Evolutionary conservation across 2,113 vertebrate species (phyloP), one percentile per base, ranked within the genome.

Genomic region (Malurus elegans): DNA sequence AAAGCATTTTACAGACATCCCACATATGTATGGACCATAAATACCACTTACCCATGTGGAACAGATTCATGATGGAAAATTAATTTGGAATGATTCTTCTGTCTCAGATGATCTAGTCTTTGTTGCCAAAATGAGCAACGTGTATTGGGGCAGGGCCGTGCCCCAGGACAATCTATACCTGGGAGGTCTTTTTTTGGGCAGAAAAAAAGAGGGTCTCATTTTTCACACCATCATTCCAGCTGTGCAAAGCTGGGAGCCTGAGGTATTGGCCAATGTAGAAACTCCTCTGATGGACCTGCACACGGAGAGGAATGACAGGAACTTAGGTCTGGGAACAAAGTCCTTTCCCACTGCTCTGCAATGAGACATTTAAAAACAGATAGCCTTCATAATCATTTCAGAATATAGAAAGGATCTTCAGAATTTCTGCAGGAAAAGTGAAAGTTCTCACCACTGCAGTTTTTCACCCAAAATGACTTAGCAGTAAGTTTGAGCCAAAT

Each of bases 71-170:
- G 21, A 4, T 64, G 40, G 10, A 56, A 76, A 89, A 61, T 25
- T 18, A 4, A 14, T 9, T 67, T 67, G 10, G 47, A 12, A 31
- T 29, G 10, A 60, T 51, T 80, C 15, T 67, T 67, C 17, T 42
- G 18, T 31, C 45, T 67, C 60, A 32, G 29, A 4, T 51, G 58
- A 42, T n/a, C 34, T 50, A 17, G 60, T 29, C 23, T 84, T 79
- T 51, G 64, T 38, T 92, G 69, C 18, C 4, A 24, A 69, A 72
- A 76, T n/a, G 5, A 84, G 13, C 21, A 42, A 12, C 0, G 0
- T 0, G 0, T 62, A 3, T 21, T 11, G 11, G 38, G 38, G 53
- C 31, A 26, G 36, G 18, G 10, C 16, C 1, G 3, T 53, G 11
- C 12, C 25, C 12, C 20, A 4, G 0, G 24, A 18, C 14, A 20